phyloP scores from a whole-genome alignment of 2,888 invertebrate species.

The Malachius bipustulatus region DNA sequence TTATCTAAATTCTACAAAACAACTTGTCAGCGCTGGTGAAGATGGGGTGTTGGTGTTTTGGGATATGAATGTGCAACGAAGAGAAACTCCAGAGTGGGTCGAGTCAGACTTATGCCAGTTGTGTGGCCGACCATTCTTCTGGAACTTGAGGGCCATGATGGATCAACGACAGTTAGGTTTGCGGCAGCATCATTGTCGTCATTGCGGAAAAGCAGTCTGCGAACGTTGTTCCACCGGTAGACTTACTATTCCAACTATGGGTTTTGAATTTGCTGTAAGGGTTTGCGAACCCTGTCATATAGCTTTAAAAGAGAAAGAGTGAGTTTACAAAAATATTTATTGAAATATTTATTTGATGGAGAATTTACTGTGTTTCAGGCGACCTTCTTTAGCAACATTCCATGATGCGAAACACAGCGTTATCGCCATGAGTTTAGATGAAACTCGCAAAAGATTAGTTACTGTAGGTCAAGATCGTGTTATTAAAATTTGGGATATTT shows the following conservation, averaged over 20 bases:
- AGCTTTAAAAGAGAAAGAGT: constrained; percentile 76
- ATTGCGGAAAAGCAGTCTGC: constrained; percentile 94
- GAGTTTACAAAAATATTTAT: constrained; percentile 36
- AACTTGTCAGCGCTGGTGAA: constrained; percentile 81
- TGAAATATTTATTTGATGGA: not conserved
- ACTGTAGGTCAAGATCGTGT: constrained; percentile 92
- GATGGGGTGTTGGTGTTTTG: constrained; percentile 87
- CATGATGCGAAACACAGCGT: constrained; percentile 92
- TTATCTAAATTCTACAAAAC: constrained; percentile 68
- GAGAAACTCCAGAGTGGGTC: constrained; percentile 92
- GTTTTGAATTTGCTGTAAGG: constrained; percentile 94
- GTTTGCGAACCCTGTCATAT: constrained; percentile 88
- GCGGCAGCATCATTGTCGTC: constrained; percentile 82
- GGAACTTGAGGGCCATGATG: constrained; percentile 99
- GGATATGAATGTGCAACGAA: constrained; percentile 82
- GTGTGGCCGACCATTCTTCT: constrained; percentile 93
- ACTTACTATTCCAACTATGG: constrained; percentile 88
- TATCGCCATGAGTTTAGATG: constrained; percentile 79
- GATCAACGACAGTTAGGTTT: constrained; percentile 87
- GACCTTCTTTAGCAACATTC: constrained; percentile 85
- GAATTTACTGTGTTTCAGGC: constrained; percentile 45
- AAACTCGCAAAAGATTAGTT: constrained; percentile 72
- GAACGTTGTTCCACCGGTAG: constrained; percentile 81
- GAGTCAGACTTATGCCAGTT: constrained; percentile 91
- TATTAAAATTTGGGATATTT: constrained; percentile 86